phyloP scores from a whole-genome alignment of 23 tunicate species.

The Trididemnum clinides region DNA sequence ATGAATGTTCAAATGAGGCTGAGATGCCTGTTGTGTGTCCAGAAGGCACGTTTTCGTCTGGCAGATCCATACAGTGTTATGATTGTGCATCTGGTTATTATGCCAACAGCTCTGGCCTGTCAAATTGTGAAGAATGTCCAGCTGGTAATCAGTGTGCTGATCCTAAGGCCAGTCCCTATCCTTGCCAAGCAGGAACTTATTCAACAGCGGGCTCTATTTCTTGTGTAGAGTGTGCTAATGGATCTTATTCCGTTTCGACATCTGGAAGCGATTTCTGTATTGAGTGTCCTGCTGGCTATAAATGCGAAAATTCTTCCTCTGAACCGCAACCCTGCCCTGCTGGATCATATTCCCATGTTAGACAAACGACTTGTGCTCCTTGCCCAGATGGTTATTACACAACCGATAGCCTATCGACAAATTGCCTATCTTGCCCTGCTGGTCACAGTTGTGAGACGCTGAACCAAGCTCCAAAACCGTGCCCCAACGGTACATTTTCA shows the following conservation, averaged over 20 bases:
- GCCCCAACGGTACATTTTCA: conserved; percentile 58
- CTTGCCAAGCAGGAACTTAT: conserved; percentile 39
- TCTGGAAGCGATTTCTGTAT: conserved; percentile 2
- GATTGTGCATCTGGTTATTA: conserved; percentile 39
- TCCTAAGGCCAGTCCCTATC: conserved; percentile 4
- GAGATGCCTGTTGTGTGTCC: conserved; percentile 28
- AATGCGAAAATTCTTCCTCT: conserved; percentile 41
- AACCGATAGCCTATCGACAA: neutral
- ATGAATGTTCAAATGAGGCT: conserved; percentile 44
- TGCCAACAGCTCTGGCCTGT: neutral
- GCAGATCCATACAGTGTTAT: neutral
- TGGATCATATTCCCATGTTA: conserved; percentile 32
- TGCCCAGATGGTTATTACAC: conserved; percentile 39
- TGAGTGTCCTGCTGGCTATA: conserved; percentile 59
- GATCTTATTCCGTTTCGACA: conserved; percentile 28
- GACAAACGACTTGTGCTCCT: neutral
- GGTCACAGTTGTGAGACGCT: conserved; percentile 47
- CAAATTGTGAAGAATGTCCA: conserved; percentile 48
- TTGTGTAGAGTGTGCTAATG: conserved; percentile 34
- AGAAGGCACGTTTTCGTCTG: conserved; percentile 49
- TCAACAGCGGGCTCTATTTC: neutral
- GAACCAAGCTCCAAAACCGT: conserved; percentile 8
- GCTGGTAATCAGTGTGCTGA: conserved; percentile 55
- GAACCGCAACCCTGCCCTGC: conserved; percentile 26
- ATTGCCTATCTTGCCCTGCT: conserved; percentile 53